These are phyloP conservation scores for Peribatodes rhomboidaria DNA, from an alignment of 2,888 invertebrate species.

Conservation along the genomic window DNA sequence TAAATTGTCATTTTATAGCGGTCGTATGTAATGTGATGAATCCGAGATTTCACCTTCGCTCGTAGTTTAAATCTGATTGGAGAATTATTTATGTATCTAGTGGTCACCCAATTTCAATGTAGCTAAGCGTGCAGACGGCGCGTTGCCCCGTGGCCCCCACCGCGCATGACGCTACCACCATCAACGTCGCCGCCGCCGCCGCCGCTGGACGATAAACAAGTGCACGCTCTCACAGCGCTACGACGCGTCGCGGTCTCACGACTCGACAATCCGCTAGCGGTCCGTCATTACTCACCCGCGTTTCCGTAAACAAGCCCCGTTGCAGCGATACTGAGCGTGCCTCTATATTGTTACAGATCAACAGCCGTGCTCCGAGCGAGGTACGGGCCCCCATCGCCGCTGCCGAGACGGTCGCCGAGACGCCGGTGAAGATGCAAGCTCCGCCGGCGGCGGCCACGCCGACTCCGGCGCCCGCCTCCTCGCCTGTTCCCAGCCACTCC, in stretches of 20 bases:
- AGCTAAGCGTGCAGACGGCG: slow-evolving; percentile 65
- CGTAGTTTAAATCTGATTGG: slow-evolving; percentile 38
- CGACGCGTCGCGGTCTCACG: slow-evolving; percentile 62
- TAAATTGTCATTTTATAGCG: slow-evolving; percentile 29
- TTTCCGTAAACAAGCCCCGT: slow-evolving; percentile 48
- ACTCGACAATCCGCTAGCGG: slow-evolving; percentile 49
- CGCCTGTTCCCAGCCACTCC: slow-evolving; percentile 76
- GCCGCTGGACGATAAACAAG: slow-evolving; percentile 68
- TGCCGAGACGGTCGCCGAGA: slow-evolving; percentile 82
- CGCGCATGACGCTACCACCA: slow-evolving; percentile 60
- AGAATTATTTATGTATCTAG: slow-evolving; percentile 38
- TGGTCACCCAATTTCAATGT: slow-evolving; percentile 63
- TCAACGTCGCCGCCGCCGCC: slow-evolving; percentile 45
- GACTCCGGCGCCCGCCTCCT: slow-evolving; percentile 71
- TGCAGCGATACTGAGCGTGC: slow-evolving; percentile 34
- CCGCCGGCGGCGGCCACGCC: slow-evolving; percentile 78
- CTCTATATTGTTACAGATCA: slow-evolving; percentile 72
- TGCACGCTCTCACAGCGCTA: slow-evolving; percentile 68
- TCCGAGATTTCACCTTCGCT: slow-evolving; percentile 43
- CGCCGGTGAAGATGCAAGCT: slow-evolving; percentile 83
- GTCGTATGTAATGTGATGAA: slow-evolving; percentile 30
- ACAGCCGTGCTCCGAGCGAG: slow-evolving; percentile 75
- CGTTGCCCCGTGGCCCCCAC: slow-evolving; percentile 72
- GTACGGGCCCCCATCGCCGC: slow-evolving; percentile 85
- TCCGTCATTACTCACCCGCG: slow-evolving; percentile 50